Percentiles rank a stretch among this genome's conserved stretches.
These are phyloP conservation scores for Schlechtendalia chinensis DNA, from an alignment of 1,140 invertebrate genomes.

Conservation along the genomic window DNA sequence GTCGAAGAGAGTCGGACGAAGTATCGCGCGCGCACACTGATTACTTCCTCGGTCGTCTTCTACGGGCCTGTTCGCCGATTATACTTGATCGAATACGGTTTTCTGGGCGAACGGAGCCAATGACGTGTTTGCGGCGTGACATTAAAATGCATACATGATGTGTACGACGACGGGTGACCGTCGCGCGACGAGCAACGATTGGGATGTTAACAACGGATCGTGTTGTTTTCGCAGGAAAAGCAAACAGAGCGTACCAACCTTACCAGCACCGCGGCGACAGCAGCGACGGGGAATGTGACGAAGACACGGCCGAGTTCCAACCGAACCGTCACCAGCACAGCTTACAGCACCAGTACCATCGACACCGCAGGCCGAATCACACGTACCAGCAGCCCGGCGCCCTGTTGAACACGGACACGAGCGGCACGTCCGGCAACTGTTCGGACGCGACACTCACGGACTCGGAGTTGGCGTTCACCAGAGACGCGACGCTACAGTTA, in stretches of 20 bases:
- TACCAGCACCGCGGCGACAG: constrained; percentile 45
- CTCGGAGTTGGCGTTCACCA: constrained; percentile 73
- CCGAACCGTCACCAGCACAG: constrained; percentile 23
- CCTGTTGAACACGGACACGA: constrained; percentile 66
- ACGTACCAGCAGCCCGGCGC: constrained; percentile 60
- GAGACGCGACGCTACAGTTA: constrained; percentile 73
- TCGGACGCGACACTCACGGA: constrained; percentile 78
- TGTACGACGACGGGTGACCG: too few species aligned
- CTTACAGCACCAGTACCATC: background rate
- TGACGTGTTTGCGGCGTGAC: too few species aligned
- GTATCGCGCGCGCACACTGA: too few species aligned
- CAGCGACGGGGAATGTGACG: constrained; percentile 48
- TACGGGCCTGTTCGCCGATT: too few species aligned
- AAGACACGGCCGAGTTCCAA: constrained; percentile 39
- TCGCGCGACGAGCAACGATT: too few species aligned
- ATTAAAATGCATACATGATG: too few species aligned
- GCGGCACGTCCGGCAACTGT: constrained; percentile 71
- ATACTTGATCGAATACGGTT: too few species aligned
- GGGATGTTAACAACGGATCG: too few species aligned
- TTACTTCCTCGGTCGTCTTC: too few species aligned
- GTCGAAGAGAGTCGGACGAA: too few species aligned
- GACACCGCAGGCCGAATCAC: constrained; percentile 54
- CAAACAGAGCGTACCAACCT: constrained; percentile 45
- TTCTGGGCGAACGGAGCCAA: too few species aligned
- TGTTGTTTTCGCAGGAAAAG: constrained; percentile 20